phyloP scores from a whole-genome alignment of 2,113 vertebrate species.

The Clupea harengus region DNA sequence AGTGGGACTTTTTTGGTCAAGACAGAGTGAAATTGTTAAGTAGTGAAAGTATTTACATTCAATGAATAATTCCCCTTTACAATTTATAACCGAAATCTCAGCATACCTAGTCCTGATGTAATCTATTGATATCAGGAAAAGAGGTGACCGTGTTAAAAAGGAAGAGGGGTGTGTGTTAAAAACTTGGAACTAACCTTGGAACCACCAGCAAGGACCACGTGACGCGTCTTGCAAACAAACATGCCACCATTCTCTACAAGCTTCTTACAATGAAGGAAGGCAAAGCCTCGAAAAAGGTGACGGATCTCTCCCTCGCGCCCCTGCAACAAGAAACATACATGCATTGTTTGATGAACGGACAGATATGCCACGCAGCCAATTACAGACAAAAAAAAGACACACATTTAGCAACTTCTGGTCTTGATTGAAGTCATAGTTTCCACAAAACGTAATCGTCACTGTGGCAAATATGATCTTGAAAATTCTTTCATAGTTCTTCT shows the following conservation, averaged over 20 bases:
- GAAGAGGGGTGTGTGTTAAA: background rate
- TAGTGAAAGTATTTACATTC: too few relatives aligned
- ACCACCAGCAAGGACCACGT: conserved; percentile 86
- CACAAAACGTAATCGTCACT: too few relatives aligned
- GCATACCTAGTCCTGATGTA: too few relatives aligned
- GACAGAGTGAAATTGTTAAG: too few relatives aligned
- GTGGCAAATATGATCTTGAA: too few relatives aligned
- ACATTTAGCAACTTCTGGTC: too few relatives aligned
- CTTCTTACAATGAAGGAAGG: conserved; percentile 96
- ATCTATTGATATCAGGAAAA: background rate
- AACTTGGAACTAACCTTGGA: conserved; percentile 77
- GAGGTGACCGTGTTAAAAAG: background rate
- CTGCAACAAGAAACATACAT: conserved; percentile 55
- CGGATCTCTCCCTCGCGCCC: conserved; percentile 91
- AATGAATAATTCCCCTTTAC: too few relatives aligned
- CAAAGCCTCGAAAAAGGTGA: conserved; percentile 85
- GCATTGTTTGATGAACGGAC: background rate
- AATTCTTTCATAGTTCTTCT: too few relatives aligned
- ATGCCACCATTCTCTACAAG: conserved; percentile 94
- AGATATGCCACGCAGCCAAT: background rate
- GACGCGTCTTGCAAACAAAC: conserved; percentile 91
- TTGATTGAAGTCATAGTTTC: too few relatives aligned
- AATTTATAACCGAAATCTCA: too few relatives aligned
- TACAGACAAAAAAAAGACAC: too few relatives aligned
- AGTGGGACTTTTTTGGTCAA: too few relatives aligned